A percentile compares a stretch with the other conserved stretches of the same genome.
Evolutionary conservation across 2,113 vertebrate species (phyloP).

Genomic region (Stegastes partitus): DNA sequence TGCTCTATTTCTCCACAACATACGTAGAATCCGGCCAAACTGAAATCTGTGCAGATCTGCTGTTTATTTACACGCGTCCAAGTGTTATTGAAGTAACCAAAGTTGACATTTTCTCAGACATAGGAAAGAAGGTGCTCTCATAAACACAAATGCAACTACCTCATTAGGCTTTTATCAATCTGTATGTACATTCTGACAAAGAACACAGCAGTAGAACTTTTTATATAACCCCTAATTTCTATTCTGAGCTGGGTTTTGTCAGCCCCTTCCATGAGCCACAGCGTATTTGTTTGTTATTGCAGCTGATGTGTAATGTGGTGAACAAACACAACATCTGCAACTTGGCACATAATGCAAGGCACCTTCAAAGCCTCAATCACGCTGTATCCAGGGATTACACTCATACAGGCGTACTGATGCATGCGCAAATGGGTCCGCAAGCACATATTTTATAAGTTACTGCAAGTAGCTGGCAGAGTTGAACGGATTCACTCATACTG

Average conservation of each 20-base stretch:
- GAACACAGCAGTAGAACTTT: slow-evolving; percentile 18
- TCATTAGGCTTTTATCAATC: not conserved
- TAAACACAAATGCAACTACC: not conserved
- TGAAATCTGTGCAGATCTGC: slow-evolving; percentile 13
- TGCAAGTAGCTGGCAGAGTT: slow-evolving; percentile 26
- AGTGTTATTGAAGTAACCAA: slow-evolving; percentile 1
- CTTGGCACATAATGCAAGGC: slow-evolving; percentile 21
- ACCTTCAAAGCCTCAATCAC: slow-evolving; percentile 50
- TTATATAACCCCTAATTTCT: not conserved
- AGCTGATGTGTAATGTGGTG: slow-evolving; percentile 49
- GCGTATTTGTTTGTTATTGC: slow-evolving; percentile 63
- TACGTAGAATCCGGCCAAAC: slow-evolving; percentile 30
- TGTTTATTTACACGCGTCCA: slow-evolving; percentile 23
- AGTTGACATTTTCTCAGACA: slow-evolving; percentile 10
- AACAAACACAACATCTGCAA: slow-evolving; percentile 58
- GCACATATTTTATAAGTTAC: slow-evolving; percentile 8
- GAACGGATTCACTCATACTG: slow-evolving; percentile 47
- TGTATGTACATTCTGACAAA: not conserved
- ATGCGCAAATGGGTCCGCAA: not conserved
- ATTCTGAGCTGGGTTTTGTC: slow-evolving; percentile 28
- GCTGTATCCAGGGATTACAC: slow-evolving; percentile 16
- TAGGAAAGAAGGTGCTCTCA: not conserved
- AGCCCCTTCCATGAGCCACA: slow-evolving; percentile 32
- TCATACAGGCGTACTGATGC: slow-evolving; percentile 27
- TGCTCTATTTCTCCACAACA: slow-evolving; percentile 19